Conservation (phyloP, 2,113 vertebrate species). For the Dromaius novaehollandiae region DNA sequence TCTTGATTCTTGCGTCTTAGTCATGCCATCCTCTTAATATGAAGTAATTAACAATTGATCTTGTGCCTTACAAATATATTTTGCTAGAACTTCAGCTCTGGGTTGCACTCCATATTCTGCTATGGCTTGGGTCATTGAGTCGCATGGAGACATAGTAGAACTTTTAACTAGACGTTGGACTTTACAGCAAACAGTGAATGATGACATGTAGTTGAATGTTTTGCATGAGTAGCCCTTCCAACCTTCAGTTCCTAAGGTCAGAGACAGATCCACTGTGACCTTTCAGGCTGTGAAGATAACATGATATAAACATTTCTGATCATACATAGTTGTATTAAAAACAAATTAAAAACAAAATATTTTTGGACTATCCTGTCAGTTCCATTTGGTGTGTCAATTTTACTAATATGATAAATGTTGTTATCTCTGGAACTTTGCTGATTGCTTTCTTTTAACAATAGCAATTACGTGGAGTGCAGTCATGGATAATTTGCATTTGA, state of each 20-base stretch:
- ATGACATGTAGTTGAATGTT: not conserved
- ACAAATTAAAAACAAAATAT: not conserved
- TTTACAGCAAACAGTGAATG: not conserved
- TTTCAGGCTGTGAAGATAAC: not conserved
- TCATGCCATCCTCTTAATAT: not conserved
- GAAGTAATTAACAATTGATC: not conserved
- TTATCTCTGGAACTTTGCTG: not conserved
- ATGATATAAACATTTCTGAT: not conserved
- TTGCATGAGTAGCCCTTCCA: not conserved
- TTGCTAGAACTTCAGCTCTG: not conserved
- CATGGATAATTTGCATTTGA: conserved; percentile 28
- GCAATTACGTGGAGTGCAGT: not conserved
- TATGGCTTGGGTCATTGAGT: not conserved
- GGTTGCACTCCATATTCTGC: not conserved
- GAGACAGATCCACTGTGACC: not conserved
- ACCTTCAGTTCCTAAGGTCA: not conserved
- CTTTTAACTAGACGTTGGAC: not conserved
- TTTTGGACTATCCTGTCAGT: accelerated
- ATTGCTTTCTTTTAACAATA: not conserved
- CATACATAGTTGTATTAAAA: not conserved
- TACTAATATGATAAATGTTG: not conserved
- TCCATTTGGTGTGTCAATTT: not conserved
- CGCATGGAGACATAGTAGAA: not conserved
- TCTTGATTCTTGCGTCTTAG: not conserved
- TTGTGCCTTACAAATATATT: not conserved